A percentile compares a stretch with the other conserved stretches of the same genome.
Evolutionary conservation across 2,888 invertebrate genomes (phyloP).

Genomic region (Pantelozetes paolii): DNA sequence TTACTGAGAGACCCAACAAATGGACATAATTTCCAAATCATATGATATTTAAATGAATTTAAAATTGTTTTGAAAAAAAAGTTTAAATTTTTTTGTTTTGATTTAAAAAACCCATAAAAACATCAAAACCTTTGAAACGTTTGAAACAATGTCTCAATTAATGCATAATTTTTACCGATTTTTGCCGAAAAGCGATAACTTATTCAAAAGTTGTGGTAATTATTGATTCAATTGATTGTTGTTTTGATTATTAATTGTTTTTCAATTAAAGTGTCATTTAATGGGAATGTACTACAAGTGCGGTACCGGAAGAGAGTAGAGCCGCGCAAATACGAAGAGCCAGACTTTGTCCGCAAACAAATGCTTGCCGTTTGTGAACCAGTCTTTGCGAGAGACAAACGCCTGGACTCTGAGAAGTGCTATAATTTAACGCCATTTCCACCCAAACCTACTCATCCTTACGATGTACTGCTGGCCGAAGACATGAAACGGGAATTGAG

Average conservation of each 20-base stretch:
- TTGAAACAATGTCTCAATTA: too few relatives aligned
- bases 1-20: too few relatives aligned
- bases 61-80: too few relatives aligned
- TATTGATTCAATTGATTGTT: background rate
- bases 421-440: background rate
- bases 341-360: constrained; percentile 35
- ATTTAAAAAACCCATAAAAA: too few relatives aligned
- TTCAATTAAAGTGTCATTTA: constrained; percentile 2
- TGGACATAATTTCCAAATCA: too few relatives aligned
- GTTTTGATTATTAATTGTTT: too few relatives aligned
- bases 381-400: constrained; percentile 18
- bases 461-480: constrained; percentile 30
- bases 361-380: constrained; percentile 40
- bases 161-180: too few relatives aligned
- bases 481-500: constrained; percentile 28
- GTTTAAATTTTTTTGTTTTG: too few relatives aligned
- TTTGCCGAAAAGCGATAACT: too few relatives aligned
- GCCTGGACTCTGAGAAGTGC: constrained; percentile 27
- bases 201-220: background rate
- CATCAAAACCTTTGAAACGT: too few relatives aligned
- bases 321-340: constrained; percentile 30
- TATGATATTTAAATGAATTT: too few relatives aligned
- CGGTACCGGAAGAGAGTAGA: background rate
- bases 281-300: background rate
- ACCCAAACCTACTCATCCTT: constrained; percentile 5